Evolutionary conservation across 2,888 invertebrate genomes (phyloP).

Genomic region (Ferdinandea cuprea): DNA sequence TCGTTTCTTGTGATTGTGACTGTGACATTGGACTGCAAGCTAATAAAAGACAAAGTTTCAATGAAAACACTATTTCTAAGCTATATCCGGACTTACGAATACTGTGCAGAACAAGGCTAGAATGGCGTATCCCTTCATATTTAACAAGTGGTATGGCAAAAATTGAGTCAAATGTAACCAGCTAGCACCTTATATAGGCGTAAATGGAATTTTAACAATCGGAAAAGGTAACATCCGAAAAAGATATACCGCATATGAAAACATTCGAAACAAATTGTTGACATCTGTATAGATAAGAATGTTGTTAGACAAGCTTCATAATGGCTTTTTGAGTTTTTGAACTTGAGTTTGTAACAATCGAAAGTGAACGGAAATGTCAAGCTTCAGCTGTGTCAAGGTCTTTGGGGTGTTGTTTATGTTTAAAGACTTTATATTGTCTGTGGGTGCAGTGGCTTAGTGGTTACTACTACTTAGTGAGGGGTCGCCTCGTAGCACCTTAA

Average conservation of each 20-base stretch:
- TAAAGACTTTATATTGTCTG: too few relatives aligned
- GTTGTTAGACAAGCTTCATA: conserved; percentile 12
- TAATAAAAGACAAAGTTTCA: not conserved
- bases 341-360: too few relatives aligned
- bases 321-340: not conserved
- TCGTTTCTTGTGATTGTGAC: not conserved
- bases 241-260: conserved; percentile 3
- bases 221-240: not conserved
- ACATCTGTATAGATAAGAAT: conserved; percentile 1
- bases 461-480: too few relatives aligned
- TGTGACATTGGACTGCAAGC: conserved; percentile 37
- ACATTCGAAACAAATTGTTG: conserved; percentile 27
- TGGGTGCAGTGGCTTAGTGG: too few relatives aligned
- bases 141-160: not conserved
- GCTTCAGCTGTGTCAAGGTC: too few relatives aligned
- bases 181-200: conserved; percentile 27
- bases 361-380: too few relatives aligned
- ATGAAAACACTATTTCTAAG: not conserved
- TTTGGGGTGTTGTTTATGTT: too few relatives aligned
- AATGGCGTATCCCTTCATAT: conserved; percentile 47
- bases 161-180: not conserved
- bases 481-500: too few relatives aligned
- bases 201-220: not conserved
- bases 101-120: conserved; percentile 26
- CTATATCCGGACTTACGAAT: conserved; percentile 36